These are phyloP conservation scores for Planococcus citri DNA, from an alignment of 1,140 invertebrate species.

Conservation along the genomic window DNA sequence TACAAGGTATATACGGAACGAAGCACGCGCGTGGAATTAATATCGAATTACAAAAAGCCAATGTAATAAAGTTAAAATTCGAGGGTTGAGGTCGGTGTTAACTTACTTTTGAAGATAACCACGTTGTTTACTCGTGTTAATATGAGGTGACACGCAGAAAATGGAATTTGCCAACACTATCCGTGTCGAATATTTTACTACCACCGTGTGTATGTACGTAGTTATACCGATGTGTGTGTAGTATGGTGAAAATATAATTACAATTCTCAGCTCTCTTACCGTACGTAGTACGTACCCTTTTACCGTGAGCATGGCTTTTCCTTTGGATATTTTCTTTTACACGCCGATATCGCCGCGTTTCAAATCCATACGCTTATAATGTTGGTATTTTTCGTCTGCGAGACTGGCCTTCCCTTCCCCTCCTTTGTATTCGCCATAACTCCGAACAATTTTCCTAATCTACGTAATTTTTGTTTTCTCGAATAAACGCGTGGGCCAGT, in stretches of 20 bases:
- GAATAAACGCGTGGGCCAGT: neutral
- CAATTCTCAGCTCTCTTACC: neutral
- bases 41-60: constrained; percentile 3
- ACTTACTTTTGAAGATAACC: constrained; percentile 7
- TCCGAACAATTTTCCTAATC: neutral
- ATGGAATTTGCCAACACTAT: neutral
- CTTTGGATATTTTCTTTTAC: neutral
- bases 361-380: no score
- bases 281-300: no score
- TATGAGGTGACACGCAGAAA: constrained; percentile 2
- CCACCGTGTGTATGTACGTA: neutral
- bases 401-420: neutral
- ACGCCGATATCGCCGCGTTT: neutral
- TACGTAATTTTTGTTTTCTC: neutral
- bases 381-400: neutral
- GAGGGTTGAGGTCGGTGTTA: constrained; percentile 1
- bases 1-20: no score
- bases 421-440: neutral
- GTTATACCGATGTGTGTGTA: neutral
- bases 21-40: neutral
- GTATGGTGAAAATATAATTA: neutral
- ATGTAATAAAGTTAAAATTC: constrained; percentile 3
- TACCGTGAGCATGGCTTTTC: neutral
- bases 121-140: constrained; percentile 6
- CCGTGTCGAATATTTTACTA: neutral